Evolutionary conservation across 1,140 invertebrate genomes (phyloP), one percentile per base, ranked within the genome.

Genomic region (Nasonia giraulti): DNA sequence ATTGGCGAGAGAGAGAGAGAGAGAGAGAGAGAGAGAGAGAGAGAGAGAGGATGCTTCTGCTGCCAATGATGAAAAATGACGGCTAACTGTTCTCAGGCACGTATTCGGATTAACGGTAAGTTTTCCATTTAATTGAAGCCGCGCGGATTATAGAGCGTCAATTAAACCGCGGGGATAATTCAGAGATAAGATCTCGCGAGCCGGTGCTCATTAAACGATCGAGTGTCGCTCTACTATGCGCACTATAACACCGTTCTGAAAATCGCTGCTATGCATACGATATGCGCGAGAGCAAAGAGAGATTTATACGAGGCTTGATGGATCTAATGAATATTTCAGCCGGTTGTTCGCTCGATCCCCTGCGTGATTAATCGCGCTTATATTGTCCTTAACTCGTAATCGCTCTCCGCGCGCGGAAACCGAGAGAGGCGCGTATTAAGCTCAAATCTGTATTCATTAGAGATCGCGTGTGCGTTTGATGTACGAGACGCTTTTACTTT

Each of bases 101-200:
- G 20, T 75, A 75, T 75, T 44, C 37, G 20, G 33, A 75, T 40
- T 75, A 75, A 75, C 74, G 74, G 74, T 75, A 75, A 75, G 37
- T 37, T 47, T 77, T 77, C 47, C 12, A 55, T 55, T 75, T 75
- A 75, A 75, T 75, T 75, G 27, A 44, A 44, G 40, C 20, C 20
- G 40, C 37, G 5, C 37, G 20, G 20, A 20, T 55, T 55, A 55
- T 14, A 55, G 37, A 44, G 23, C 23, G 23, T 31, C 75, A 50
- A 31, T 77, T 47, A 31, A 14, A 27, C 12, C 27, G 33, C 27
- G 66, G 23, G n/a, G 66, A 69, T 69, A 69, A 69, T 69, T 69
- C 27, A 27, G 7, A 69, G 66, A 69, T 69, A 69, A 27, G 23
- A 69, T 69, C 27, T 27, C 27, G 27, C 66, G 27, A 69, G 12